Conservation (phyloP, 2,797 vertebrate genomes). For the Macroramphosus scolopax region DNA sequence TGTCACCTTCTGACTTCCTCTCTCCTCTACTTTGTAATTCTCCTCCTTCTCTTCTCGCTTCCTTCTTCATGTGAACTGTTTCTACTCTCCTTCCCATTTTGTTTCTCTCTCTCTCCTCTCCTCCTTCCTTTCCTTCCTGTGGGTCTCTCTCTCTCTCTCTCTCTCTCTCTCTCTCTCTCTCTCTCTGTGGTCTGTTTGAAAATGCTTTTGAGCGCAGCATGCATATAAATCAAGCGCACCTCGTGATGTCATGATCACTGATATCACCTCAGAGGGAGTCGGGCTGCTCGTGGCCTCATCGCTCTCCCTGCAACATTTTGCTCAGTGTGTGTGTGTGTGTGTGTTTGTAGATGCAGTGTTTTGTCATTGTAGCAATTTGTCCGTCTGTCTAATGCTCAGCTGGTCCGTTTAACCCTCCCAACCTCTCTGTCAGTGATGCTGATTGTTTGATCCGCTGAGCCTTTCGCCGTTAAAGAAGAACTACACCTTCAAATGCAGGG, state of each 20-base stretch:
- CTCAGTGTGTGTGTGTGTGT: slow-evolving; percentile 16
- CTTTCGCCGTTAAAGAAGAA: slow-evolving; percentile 12
- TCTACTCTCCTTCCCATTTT: no score
- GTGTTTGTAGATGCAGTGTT: no score
- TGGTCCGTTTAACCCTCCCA: slow-evolving; percentile 56
- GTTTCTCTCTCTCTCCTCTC: no score
- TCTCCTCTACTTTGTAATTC: no score
- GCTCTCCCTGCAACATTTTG: slow-evolving; percentile 25
- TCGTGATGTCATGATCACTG: slow-evolving; percentile 66
- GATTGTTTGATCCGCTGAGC: slow-evolving; percentile 55
- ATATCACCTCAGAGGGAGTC: slow-evolving; percentile 58
- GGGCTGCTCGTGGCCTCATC: slow-evolving; percentile 40
- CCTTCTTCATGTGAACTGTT: no score
- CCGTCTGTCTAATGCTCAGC: slow-evolving; percentile 47
- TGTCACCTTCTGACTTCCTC: no score
- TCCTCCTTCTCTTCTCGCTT: not conserved
- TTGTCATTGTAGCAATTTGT: slow-evolving; percentile 60
- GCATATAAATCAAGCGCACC: slow-evolving; percentile 69
- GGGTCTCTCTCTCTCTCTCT: no score
- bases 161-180: no score
- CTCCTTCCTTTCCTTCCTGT: slow-evolving; percentile 3
- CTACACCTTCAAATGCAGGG: slow-evolving; percentile 15
- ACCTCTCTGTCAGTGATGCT: slow-evolving; percentile 60
- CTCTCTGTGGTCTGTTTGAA: slow-evolving; percentile 60
- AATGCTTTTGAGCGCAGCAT: slow-evolving; percentile 44